Conservation (phyloP, 2,888 invertebrate species). For the Deilephila elpenor region DNA sequence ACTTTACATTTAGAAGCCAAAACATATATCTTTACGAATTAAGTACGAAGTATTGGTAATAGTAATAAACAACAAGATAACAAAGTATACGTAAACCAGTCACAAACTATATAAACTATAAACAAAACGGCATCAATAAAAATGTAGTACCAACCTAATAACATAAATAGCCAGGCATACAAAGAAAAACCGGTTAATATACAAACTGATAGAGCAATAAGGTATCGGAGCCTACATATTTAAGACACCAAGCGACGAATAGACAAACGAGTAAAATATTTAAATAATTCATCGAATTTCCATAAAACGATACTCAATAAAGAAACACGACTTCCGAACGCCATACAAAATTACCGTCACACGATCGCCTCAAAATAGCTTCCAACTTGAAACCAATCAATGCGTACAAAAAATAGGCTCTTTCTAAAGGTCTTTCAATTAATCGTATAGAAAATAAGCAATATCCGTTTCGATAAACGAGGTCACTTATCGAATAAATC, state of each 20-base stretch:
- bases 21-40: not conserved
- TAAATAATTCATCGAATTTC: conserved; percentile 26
- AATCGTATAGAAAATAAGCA: conserved; percentile 77
- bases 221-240: conserved; percentile 11
- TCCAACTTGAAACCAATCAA: conserved; percentile 26
- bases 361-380: conserved; percentile 21
- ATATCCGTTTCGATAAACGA: conserved; percentile 76
- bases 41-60: no score
- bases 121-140: conserved; percentile 6
- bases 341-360: conserved; percentile 30
- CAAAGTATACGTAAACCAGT: not conserved
- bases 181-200: conserved; percentile 21
- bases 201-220: conserved; percentile 22
- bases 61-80: not conserved
- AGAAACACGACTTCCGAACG: conserved; percentile 25
- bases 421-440: conserved; percentile 56
- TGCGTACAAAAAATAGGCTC: conserved; percentile 35
- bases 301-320: conserved; percentile 26
- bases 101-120: conserved; percentile 4
- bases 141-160: conserved; percentile 8
- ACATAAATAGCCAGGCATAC: conserved; percentile 17
- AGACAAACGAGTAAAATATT: conserved; percentile 27
- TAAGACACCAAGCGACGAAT: conserved; percentile 26
- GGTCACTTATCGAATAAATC: conserved; percentile 84
- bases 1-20: no score